A percentile compares a stretch with the other conserved stretches of the same genome.
phyloP scores from a whole-genome alignment of 2,113 vertebrate species.

The Chroicocephalus ridibundus region DNA sequence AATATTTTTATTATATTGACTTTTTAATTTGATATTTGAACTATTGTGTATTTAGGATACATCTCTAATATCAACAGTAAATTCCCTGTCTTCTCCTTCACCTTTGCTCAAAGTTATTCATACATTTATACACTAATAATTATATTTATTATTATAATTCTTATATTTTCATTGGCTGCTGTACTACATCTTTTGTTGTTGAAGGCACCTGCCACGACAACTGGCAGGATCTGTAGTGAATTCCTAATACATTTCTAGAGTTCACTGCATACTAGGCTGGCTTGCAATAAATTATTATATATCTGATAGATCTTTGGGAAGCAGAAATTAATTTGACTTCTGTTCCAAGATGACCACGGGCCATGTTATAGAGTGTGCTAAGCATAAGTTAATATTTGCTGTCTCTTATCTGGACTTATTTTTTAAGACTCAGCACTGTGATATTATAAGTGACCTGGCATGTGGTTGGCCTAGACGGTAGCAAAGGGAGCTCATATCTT shows the following conservation, averaged over 20 bases:
- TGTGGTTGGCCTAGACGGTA: not conserved
- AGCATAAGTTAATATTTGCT: not conserved
- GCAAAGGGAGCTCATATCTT: not conserved
- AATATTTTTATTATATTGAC: not conserved
- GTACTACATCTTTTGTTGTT: not conserved
- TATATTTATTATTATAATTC: not conserved
- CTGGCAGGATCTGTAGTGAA: not conserved
- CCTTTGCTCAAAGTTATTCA: not conserved
- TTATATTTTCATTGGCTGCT: not conserved
- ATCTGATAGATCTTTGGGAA: not conserved
- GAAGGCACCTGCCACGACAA: not conserved
- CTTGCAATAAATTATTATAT: not conserved
- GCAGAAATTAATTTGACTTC: not conserved
- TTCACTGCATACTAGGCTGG: not conserved
- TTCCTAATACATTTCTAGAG: not conserved
- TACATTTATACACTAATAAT: not conserved
- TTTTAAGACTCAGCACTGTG: not conserved
- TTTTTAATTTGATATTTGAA: not conserved
- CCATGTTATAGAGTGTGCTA: not conserved
- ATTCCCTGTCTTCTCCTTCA: not conserved
- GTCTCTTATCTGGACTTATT: not conserved
- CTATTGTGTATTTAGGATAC: not conserved
- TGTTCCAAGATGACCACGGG: not conserved
- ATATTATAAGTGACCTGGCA: not conserved
- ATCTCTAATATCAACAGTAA: not conserved